Evolutionary conservation across 2,888 invertebrate genomes (phyloP).

Genomic region (Scrobipalpa costella): DNA sequence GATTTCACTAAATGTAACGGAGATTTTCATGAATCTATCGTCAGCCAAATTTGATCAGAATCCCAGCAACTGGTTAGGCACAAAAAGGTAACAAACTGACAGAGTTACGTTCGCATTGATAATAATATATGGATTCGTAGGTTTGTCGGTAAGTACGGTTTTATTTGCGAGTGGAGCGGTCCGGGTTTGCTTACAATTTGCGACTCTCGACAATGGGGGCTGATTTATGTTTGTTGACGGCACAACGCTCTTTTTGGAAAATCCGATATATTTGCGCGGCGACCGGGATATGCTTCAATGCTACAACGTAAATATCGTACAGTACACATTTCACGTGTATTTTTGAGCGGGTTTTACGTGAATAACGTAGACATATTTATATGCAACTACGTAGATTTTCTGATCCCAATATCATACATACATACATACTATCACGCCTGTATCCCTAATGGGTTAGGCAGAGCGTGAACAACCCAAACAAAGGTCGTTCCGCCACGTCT

Average conservation of each 20-base stretch:
- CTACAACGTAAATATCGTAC: conserved; percentile 17
- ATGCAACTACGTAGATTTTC: background rate
- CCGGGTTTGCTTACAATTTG: conserved; percentile 55
- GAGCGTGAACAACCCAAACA: too few relatives aligned
- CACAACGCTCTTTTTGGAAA: conserved; percentile 54
- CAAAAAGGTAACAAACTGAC: too few relatives aligned
- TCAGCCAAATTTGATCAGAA: too few relatives aligned
- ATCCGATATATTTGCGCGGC: conserved; percentile 32
- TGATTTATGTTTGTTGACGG: conserved; percentile 59
- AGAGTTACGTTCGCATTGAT: conserved; percentile 16
- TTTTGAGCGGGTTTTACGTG: background rate
- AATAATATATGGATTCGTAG: conserved; percentile 22
- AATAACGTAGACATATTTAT: background rate
- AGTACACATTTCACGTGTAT: conserved; percentile 4
- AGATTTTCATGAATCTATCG: too few relatives aligned
- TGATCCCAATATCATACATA: background rate
- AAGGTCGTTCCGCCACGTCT: too few relatives aligned
- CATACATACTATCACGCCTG: too few relatives aligned
- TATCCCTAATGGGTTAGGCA: too few relatives aligned
- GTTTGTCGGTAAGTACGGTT: conserved; percentile 26
- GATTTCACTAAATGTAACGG: too few relatives aligned
- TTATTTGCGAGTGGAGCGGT: conserved; percentile 30
- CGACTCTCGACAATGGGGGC: conserved; percentile 57
- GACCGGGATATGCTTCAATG: conserved; percentile 18
- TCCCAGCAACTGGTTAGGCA: too few relatives aligned